phyloP scores from a whole-genome alignment of 2,888 invertebrate species.

The Sesia bembeciformis region DNA sequence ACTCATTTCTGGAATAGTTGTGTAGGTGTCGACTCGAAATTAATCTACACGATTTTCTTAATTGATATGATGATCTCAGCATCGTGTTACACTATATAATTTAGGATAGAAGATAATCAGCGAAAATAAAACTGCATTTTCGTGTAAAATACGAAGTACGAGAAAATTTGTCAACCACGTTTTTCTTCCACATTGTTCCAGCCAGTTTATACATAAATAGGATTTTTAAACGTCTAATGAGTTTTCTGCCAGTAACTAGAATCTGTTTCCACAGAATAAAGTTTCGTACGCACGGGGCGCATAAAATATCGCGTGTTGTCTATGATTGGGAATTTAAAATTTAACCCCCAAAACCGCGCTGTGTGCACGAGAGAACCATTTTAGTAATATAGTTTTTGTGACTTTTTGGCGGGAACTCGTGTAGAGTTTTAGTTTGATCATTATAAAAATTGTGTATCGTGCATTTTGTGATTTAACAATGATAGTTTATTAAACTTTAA shows the following conservation, averaged over 20 bases:
- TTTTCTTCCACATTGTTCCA: constrained; percentile 18
- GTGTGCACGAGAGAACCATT: too few species aligned
- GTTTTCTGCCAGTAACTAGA: background rate
- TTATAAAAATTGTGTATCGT: too few species aligned
- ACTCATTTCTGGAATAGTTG: background rate
- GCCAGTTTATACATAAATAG: constrained; percentile 14
- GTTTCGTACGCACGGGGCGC: too few species aligned
- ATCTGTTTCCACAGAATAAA: too few species aligned
- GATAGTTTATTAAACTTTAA: too few species aligned
- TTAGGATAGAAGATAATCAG: constrained; percentile 24
- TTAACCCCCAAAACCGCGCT: too few species aligned
- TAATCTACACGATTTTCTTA: background rate
- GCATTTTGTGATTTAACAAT: too few species aligned
- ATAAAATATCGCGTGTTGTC: too few species aligned
- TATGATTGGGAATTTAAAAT: too few species aligned
- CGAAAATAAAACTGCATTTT: constrained; percentile 44
- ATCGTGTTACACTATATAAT: background rate
- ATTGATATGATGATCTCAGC: background rate
- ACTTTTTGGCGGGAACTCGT: too few species aligned
- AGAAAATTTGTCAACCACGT: constrained; percentile 1
- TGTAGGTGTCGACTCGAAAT: background rate
- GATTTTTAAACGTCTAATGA: background rate
- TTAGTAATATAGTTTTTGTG: too few species aligned
- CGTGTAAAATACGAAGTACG: constrained; percentile 1
- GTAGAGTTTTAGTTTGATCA: too few species aligned